These are phyloP conservation scores for Hylaea fasciaria DNA, from an alignment of 2,888 invertebrate genomes.

Conservation along the genomic window DNA sequence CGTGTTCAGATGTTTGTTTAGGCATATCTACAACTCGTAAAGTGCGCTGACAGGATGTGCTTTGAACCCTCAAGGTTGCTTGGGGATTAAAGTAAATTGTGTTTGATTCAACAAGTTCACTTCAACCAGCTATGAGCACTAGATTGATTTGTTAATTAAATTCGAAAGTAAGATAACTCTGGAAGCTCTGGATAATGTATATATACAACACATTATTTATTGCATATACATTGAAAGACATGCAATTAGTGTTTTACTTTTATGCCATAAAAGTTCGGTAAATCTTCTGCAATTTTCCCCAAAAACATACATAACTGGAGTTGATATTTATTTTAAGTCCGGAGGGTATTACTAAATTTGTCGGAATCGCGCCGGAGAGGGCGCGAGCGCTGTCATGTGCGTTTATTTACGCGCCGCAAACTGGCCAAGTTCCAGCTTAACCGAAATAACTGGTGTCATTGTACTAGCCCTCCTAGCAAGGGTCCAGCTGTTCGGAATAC, in stretches of 20 bases:
- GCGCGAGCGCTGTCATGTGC: constrained; percentile 67
- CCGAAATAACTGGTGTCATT: constrained; percentile 84
- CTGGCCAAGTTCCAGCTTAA: constrained; percentile 78
- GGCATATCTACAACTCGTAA: constrained; percentile 69
- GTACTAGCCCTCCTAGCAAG: constrained; percentile 71
- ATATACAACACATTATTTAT: too few species aligned
- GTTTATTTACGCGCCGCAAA: constrained; percentile 78
- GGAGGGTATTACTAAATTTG: constrained; percentile 67
- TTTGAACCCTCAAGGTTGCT: constrained; percentile 80
- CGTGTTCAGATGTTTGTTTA: constrained; percentile 81
- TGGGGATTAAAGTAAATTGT: constrained; percentile 59
- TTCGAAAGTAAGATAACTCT: too few species aligned
- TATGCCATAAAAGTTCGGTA: too few species aligned
- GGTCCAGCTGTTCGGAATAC: constrained; percentile 43
- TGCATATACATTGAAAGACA: too few species aligned
- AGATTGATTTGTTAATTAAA: too few species aligned
- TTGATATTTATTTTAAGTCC: constrained; percentile 38
- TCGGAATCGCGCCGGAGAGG: constrained; percentile 63
- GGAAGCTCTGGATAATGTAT: too few species aligned
- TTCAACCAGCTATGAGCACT: neutral
- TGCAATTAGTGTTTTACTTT: too few species aligned
- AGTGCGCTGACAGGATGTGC: constrained; percentile 78
- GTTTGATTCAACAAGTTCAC: neutral
- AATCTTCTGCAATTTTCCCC: too few species aligned
- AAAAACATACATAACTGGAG: too few species aligned